Evolutionary conservation across 2,888 invertebrate genomes (phyloP).

Genomic region (Dynastes grantii): DNA sequence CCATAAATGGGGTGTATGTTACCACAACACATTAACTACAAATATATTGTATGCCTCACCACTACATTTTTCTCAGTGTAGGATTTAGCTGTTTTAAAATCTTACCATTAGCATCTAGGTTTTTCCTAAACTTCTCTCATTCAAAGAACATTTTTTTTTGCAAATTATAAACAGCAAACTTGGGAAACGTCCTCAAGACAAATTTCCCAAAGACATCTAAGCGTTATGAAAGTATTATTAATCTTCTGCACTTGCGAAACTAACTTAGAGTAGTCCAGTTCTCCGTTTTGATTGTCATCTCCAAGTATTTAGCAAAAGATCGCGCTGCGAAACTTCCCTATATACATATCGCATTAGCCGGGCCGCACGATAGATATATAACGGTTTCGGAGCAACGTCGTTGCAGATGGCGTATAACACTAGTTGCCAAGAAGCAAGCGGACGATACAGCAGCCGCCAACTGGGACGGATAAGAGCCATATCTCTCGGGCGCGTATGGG

Average conservation of each 20-base stretch:
- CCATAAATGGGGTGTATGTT: too few relatives aligned
- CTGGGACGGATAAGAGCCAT: conserved; percentile 59
- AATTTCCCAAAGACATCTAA: background rate
- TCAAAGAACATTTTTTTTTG: too few relatives aligned
- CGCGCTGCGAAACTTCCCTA: background rate
- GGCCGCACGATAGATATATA: background rate
- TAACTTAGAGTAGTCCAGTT: background rate
- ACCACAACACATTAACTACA: too few relatives aligned
- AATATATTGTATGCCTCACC: too few relatives aligned
- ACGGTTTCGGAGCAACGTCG: background rate
- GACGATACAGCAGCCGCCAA: conserved; percentile 52
- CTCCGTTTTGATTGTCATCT: conserved; percentile 21
- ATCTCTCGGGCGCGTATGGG: conserved; percentile 52
- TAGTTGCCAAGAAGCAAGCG: conserved; percentile 26
- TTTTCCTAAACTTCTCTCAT: too few relatives aligned
- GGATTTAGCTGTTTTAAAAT: too few relatives aligned
- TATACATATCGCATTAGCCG: background rate
- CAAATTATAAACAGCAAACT: too few relatives aligned
- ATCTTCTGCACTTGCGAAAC: conserved; percentile 22
- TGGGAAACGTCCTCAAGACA: background rate
- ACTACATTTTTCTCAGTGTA: too few relatives aligned
- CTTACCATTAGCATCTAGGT: too few relatives aligned
- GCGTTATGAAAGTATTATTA: conserved; percentile 16
- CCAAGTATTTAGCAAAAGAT: background rate
- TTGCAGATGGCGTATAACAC: conserved; percentile 46